phyloP scores from a whole-genome alignment of 2,888 invertebrate genomes.

The Microplitis manilae region DNA sequence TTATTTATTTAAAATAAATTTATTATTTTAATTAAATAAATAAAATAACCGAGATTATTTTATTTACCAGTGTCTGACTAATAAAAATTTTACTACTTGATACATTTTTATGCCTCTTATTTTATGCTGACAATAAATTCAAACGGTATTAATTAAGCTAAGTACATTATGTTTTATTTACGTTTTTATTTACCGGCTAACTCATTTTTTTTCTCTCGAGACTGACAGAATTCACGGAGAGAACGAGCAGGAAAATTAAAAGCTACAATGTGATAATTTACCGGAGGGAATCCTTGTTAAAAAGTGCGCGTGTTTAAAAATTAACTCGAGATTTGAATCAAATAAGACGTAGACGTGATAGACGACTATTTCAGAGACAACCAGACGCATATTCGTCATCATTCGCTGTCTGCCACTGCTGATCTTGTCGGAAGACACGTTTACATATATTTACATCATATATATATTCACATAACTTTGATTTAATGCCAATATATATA shows the following conservation, averaged over 20 bases:
- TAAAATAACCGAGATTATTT: background rate
- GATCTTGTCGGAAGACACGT: background rate
- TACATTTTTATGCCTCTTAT: background rate
- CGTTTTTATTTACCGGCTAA: no score
- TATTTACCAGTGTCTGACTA: constrained; percentile 1
- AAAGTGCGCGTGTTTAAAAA: background rate
- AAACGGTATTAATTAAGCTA: constrained; percentile 1
- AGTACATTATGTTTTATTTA: background rate
- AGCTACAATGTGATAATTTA: no score
- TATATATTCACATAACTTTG: no score
- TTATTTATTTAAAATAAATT: background rate
- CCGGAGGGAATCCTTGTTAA: no score
- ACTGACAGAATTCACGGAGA: no score
- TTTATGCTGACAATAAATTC: background rate
- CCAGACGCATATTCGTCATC: constrained; percentile 12
- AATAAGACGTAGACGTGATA: background rate
- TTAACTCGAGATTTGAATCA: background rate
- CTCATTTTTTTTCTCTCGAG: no score
- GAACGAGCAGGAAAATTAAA: no score
- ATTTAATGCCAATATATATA: background rate
- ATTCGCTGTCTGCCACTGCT: background rate
- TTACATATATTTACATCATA: background rate
- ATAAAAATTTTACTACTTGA: constrained; percentile 4
- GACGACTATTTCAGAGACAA: background rate
- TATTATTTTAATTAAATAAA: no score